Percentiles rank a stretch among this genome's conserved stretches.
phyloP scores from a whole-genome alignment of 2,113 vertebrate species.

The Terrapene triunguis region DNA sequence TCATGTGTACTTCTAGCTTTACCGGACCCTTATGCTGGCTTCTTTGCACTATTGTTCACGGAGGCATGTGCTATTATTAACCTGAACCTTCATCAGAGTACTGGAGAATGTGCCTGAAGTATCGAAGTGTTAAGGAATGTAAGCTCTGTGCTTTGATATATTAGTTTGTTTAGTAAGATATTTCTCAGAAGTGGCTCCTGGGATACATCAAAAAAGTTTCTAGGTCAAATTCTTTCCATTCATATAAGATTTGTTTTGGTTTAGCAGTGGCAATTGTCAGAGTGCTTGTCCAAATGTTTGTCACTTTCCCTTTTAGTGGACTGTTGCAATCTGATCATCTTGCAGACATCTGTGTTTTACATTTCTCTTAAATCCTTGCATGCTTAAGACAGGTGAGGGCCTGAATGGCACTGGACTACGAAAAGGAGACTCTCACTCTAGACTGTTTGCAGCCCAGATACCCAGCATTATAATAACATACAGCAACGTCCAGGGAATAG shows the following conservation, averaged over 20 bases:
- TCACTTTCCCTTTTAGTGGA: not conserved
- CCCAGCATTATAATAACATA: conserved; percentile 70
- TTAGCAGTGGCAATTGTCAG: rapidly evolving
- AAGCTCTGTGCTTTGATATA: not conserved
- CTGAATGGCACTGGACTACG: conserved; percentile 41
- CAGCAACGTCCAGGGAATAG: conserved; percentile 52
- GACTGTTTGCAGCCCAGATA: conserved; percentile 49
- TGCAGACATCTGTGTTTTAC: not conserved
- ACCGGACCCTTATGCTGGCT: not conserved
- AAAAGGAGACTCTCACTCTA: conserved; percentile 6
- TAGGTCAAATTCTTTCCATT: not conserved
- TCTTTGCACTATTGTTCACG: not conserved
- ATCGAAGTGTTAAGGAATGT: not conserved
- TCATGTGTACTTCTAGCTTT: not conserved
- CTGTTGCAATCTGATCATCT: not conserved
- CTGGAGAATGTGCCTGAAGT: not conserved
- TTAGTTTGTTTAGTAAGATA: not conserved
- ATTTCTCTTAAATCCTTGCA: conserved; percentile 42
- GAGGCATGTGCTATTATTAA: not conserved
- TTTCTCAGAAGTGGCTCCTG: rapidly evolving
- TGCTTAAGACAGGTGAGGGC: conserved; percentile 48
- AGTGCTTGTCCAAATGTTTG: not conserved
- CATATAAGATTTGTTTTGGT: not conserved
- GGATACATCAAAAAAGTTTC: not conserved
- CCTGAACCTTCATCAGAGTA: not conserved